phyloP scores from a whole-genome alignment of 2,113 vertebrate species.

The Podiceps cristatus region DNA sequence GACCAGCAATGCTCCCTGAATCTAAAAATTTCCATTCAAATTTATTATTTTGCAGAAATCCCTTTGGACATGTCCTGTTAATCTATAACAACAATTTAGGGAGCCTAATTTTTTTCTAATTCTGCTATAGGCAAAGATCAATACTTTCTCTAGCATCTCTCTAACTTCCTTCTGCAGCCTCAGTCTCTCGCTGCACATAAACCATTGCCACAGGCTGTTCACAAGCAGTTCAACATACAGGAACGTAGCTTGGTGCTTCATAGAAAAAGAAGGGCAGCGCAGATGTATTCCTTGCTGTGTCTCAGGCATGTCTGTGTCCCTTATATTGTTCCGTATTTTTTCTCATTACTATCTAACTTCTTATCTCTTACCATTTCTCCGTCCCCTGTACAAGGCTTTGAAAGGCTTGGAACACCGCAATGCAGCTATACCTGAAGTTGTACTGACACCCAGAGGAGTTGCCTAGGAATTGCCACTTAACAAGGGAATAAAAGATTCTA shows the following conservation, averaged over 20 bases:
- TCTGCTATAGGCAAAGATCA: background rate
- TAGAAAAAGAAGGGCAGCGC: background rate
- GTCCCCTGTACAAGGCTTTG: background rate
- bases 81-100: background rate
- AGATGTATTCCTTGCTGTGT: background rate
- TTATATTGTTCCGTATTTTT: background rate
- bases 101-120: background rate
- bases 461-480: background rate
- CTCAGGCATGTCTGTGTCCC: background rate
- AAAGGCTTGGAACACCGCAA: background rate
- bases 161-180: background rate
- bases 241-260: background rate
- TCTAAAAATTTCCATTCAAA: slow-evolving; percentile 34
- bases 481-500: background rate
- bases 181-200: background rate
- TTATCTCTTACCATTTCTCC: background rate
- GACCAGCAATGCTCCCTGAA: background rate
- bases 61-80: background rate
- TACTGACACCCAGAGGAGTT: slow-evolving; percentile 75
- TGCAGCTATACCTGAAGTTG: slow-evolving; percentile 25
- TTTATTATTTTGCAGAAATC: background rate
- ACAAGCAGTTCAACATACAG: background rate
- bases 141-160: background rate
- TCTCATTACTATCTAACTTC: background rate
- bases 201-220: background rate